Percentiles rank a stretch among this genome's conserved stretches.
Evolutionary conservation across 2,888 invertebrate species (phyloP).

Genomic region (Catocala sponsa): DNA sequence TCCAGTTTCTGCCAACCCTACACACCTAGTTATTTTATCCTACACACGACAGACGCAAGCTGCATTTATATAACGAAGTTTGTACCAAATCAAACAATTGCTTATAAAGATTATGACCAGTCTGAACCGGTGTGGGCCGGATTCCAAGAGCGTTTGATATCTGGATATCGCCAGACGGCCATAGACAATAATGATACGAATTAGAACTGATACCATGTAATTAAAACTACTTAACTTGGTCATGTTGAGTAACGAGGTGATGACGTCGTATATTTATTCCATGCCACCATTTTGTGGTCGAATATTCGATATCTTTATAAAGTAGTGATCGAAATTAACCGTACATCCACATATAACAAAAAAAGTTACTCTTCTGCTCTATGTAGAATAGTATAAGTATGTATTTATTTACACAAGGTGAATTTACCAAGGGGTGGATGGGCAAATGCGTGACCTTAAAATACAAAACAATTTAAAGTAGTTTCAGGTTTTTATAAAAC

Average conservation of each 20-base stretch:
- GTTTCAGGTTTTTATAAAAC: too few species aligned
- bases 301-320: too few species aligned
- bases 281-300: too few species aligned
- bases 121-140: constrained; percentile 23
- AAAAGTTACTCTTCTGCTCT: too few species aligned
- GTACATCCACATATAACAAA: too few species aligned
- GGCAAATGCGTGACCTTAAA: too few species aligned
- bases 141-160: constrained; percentile 14
- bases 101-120: constrained; percentile 27
- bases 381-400: too few species aligned
- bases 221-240: constrained; percentile 31
- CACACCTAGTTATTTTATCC: background rate
- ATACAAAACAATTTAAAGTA: too few species aligned
- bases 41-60: background rate
- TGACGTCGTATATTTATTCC: constrained; percentile 1
- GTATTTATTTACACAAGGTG: too few species aligned
- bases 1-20: too few species aligned
- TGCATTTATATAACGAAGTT: constrained; percentile 8
- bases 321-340: too few species aligned
- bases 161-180: constrained; percentile 31
- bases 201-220: constrained; percentile 25
- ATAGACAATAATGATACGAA: constrained; percentile 14
- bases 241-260: constrained; percentile 2
- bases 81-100: constrained; percentile 28
- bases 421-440: too few species aligned